Conservation (phyloP, 1,140 invertebrate genomes). For the Aphaenogaster ashmeadi region DNA sequence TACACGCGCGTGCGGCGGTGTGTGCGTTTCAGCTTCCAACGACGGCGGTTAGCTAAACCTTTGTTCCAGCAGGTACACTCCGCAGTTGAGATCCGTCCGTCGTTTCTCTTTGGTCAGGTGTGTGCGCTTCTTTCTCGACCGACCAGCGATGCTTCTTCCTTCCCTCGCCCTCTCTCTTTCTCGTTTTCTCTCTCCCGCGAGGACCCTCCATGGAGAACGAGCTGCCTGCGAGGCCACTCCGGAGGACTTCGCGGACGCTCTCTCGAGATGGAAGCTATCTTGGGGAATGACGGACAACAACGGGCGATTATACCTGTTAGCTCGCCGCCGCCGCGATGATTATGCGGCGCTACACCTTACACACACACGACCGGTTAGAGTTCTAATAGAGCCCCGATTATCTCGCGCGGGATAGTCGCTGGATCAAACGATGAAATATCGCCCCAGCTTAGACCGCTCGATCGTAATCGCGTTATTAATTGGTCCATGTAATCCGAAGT, state of each 20-base stretch:
- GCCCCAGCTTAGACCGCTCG: conserved; percentile 30
- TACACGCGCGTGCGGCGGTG: neutral
- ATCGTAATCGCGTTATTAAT: conserved; percentile 64
- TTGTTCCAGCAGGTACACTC: conserved; percentile 57
- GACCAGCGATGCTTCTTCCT: neutral
- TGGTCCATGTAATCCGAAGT: conserved; percentile 42
- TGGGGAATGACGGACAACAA: conserved; percentile 39
- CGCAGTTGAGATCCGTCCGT: neutral
- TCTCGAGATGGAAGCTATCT: conserved; percentile 50
- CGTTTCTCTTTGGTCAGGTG: conserved; percentile 71
- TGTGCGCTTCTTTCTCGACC: conserved; percentile 15
- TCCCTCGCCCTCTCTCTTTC: neutral
- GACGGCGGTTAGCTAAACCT: conserved; percentile 18
- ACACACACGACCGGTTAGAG: conserved; percentile 24
- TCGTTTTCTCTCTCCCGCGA: neutral
- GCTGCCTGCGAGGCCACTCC: conserved; percentile 19
- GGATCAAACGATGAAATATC: conserved; percentile 63
- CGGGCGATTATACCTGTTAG: conserved; percentile 47
- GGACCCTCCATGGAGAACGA: conserved; percentile 39
- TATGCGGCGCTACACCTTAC: conserved; percentile 57
- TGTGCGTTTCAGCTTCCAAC: conserved; percentile 55
- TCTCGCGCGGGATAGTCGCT: conserved; percentile 22
- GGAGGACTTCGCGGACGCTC: neutral
- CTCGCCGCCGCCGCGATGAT: conserved; percentile 37
- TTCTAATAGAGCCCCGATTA: conserved; percentile 48